Percentiles rank a stretch among this genome's conserved stretches.
Evolutionary conservation across 2,113 vertebrate genomes (phyloP).

Genomic region (Toxotes chatareus): DNA sequence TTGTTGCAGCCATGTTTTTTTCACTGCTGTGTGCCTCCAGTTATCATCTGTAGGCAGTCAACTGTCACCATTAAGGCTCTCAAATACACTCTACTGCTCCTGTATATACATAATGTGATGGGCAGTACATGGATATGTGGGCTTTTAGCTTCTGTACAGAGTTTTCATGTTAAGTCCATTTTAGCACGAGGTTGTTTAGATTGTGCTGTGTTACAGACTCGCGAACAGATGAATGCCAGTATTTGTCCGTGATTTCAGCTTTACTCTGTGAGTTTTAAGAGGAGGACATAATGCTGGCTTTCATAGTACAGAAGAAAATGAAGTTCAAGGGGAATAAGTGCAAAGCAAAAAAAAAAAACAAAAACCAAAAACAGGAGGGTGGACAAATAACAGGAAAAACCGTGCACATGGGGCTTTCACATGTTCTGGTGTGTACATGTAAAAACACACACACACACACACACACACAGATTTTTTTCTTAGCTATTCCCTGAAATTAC

Average conservation of each 20-base stretch:
- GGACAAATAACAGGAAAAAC: constrained; percentile 32
- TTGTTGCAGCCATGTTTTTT: constrained; percentile 4
- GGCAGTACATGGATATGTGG: background rate
- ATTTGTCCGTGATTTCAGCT: background rate
- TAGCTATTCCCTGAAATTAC: background rate
- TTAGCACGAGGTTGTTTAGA: constrained; percentile 13
- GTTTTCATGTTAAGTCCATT: constrained; percentile 2
- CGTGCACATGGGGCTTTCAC: constrained; percentile 9
- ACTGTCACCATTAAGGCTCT: constrained; percentile 33
- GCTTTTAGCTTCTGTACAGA: background rate
- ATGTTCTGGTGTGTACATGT: constrained; percentile 19
- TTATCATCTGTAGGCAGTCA: constrained; percentile 35
- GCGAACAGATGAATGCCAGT: background rate
- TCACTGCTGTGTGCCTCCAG: constrained; percentile 1
- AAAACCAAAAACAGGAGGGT: background rate
- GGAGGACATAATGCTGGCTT: constrained; percentile 11
- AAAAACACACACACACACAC: background rate
- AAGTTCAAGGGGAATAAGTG: constrained; percentile 40
- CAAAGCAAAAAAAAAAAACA: constrained; percentile 19
- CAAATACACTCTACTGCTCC: constrained; percentile 23
- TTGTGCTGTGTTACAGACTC: background rate
- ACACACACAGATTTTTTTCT: background rate
- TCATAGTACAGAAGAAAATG: constrained; percentile 14
- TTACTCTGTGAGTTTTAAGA: background rate
- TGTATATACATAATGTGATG: constrained; percentile 1